A percentile compares a stretch with the other conserved stretches of the same genome.
These are phyloP conservation scores for Microctenopoma lineatum DNA, from an alignment of 2,797 vertebrate genomes.

Conservation along the genomic window DNA sequence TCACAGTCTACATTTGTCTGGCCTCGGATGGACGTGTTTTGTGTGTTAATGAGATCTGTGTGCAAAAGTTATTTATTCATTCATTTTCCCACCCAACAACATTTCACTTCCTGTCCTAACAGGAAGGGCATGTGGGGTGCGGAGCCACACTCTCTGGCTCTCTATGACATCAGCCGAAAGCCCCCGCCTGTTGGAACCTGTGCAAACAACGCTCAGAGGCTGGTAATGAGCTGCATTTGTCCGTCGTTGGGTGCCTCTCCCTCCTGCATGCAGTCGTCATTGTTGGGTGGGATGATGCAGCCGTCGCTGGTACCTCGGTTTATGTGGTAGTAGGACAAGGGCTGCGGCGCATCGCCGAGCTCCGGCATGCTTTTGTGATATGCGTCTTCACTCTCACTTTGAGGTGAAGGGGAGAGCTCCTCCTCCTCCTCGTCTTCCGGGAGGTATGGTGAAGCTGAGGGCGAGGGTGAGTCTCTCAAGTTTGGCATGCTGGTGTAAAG, in stretches of 20 bases:
- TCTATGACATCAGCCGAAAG: conserved; percentile 64
- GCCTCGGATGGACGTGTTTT: conserved; percentile 68
- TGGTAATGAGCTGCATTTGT: conserved; percentile 99
- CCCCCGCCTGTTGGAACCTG: conserved; percentile 68
- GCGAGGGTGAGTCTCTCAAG: conserved; percentile 93
- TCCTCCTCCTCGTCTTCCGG: conserved; percentile 89
- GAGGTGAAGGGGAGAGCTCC: conserved; percentile 87
- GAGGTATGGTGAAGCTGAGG: conserved; percentile 88
- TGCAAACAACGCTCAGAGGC: conserved; percentile 90
- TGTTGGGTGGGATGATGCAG: conserved; percentile 91
- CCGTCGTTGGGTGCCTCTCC: conserved; percentile 90
- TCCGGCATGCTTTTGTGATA: conserved; percentile 98
- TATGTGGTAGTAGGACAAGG: conserved; percentile 97
- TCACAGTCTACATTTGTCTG: conserved; percentile 74
- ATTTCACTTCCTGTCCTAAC: conserved; percentile 72
- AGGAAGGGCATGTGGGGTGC: conserved; percentile 65
- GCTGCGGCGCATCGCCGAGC: conserved; percentile 90
- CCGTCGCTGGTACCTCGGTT: conserved; percentile 93
- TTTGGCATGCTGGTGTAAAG: conserved; percentile 99
- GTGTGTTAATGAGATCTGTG: conserved; percentile 76
- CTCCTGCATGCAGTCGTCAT: conserved; percentile 89
- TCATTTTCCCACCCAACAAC: conserved; percentile 60
- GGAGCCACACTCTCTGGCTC: conserved; percentile 61
- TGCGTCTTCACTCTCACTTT: conserved; percentile 91
- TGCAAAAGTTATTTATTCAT: conserved; percentile 77